Base-by-base conservation (phyloP, 2,113 vertebrate species). In the Amia ocellicauda region DNA sequence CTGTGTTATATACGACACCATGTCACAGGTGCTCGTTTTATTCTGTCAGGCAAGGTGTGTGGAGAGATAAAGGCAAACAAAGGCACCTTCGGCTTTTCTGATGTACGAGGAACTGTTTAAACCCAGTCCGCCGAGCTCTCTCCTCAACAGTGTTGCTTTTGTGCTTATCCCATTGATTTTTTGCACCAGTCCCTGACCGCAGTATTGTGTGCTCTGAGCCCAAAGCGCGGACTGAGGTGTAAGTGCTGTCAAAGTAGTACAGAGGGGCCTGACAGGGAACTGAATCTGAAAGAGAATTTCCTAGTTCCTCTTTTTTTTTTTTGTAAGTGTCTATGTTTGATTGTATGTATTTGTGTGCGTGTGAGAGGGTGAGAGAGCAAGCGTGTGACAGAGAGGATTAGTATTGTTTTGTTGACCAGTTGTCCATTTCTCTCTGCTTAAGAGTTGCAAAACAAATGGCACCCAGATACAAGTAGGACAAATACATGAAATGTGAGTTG, bases 271-370 rank as follows among this genome's bases (percentile, higher is more conserved):
- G 81, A 87, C 62, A 70, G 81, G 88, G 89, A 91, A 92, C 85
- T 87, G 90, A 92, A 91, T 90, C 86, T 56, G 84, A 92, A 90
- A 91, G 80, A 82, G 65, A 78, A 74, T 43, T 67, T 80, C 66
- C 65, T 72, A 84, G 82, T 93, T 93, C 91, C 91, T 86, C 84
- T 87, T 87, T 78, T 74, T 13, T 82, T 68, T n/a, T 59, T 29
- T 58, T 76, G 59, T 71, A 58, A 59, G 53, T 72, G 26, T 68
- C 61, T 58, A 42, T 68, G 70, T 66, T 68, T 16, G 43, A 40
- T 62, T 72, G 68, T 61, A 68, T 78, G 68, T 59, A 13, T 74
- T 58, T 49, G 64, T 51, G 19, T 45, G 59, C 63, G 26, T 36
- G 28, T 62, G 60, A 65, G 56, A 50, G 66, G 63, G 60, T 52